Evolutionary conservation across 2,888 invertebrate species (phyloP).

Genomic region (Ethmia dodecea): DNA sequence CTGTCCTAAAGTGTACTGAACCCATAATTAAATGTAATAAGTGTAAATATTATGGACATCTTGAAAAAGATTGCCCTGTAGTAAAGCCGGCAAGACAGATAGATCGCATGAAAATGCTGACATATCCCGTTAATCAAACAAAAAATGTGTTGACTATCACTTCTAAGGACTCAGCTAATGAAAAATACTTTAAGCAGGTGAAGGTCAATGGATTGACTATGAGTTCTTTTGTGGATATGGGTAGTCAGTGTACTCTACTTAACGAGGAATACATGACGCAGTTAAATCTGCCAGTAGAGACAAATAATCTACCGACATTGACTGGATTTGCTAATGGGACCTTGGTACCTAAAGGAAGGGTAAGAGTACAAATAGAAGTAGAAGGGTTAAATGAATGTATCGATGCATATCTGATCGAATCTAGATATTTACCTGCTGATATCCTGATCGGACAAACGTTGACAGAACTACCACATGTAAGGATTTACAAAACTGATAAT

Average conservation of each 20-base stretch:
- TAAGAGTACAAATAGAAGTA: not conserved
- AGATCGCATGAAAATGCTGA: too few species aligned
- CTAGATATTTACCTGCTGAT: not conserved
- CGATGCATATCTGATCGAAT: not conserved
- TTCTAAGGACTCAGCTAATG: not conserved
- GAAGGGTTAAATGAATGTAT: not conserved
- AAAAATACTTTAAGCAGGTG: not conserved
- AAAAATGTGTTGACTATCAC: not conserved
- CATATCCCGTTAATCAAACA: not conserved
- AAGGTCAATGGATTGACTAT: not conserved
- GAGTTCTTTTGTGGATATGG: conserved; percentile 2
- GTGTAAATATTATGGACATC: not conserved
- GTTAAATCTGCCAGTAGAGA: not conserved
- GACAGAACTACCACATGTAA: not conserved
- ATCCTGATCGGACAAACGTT: conserved; percentile 2
- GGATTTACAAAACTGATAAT: conserved; percentile 1
- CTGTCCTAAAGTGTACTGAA: not conserved
- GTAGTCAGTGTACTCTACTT: conserved; percentile 2
- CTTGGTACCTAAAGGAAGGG: not conserved
- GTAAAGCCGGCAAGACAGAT: not conserved
- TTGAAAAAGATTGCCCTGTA: not conserved
- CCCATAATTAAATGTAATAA: not conserved
- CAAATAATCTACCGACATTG: not conserved
- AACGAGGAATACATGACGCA: not conserved
- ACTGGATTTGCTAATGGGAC: conserved; percentile 1